These are phyloP conservation scores for Idaea dimidiata DNA, from an alignment of 2,888 invertebrate species.

Conservation along the genomic window DNA sequence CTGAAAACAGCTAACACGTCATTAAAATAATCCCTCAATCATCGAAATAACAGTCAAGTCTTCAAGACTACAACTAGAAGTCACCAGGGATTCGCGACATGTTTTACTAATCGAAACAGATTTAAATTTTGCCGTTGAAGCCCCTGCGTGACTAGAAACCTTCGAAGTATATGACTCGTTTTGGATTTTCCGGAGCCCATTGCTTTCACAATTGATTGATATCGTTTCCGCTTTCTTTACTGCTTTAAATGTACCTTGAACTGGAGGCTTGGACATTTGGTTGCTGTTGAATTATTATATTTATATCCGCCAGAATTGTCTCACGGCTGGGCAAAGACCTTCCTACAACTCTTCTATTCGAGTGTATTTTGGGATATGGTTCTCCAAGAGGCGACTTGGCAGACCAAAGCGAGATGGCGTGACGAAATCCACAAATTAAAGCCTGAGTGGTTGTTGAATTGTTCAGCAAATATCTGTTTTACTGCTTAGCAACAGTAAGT, in stretches of 20 bases:
- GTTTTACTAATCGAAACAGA: not conserved
- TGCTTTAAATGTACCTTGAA: not conserved
- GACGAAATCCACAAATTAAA: no score
- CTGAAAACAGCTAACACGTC: not conserved
- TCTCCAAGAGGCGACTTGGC: no score
- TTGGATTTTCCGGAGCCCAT: slow-evolving; percentile 32
- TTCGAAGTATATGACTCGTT: slow-evolving; percentile 38
- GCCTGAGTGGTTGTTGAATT: no score
- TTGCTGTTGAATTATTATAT: not conserved
- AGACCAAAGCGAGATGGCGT: no score
- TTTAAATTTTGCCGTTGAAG: not conserved
- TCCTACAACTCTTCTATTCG: no score
- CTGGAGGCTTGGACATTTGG: not conserved
- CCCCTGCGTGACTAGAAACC: slow-evolving; percentile 37
- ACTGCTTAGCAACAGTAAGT: not conserved
- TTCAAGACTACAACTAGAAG: not conserved
- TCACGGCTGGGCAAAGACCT: no score
- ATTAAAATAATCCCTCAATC: not conserved
- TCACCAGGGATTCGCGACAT: not conserved
- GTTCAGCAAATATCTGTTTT: not conserved
- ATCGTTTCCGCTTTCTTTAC: slow-evolving; percentile 29
- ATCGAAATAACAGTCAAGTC: not conserved
- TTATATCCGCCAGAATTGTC: no score
- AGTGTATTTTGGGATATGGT: no score
- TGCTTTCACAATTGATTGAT: slow-evolving; percentile 41